phyloP scores from a whole-genome alignment of 2,888 invertebrate genomes.

The Magallana nippona region DNA sequence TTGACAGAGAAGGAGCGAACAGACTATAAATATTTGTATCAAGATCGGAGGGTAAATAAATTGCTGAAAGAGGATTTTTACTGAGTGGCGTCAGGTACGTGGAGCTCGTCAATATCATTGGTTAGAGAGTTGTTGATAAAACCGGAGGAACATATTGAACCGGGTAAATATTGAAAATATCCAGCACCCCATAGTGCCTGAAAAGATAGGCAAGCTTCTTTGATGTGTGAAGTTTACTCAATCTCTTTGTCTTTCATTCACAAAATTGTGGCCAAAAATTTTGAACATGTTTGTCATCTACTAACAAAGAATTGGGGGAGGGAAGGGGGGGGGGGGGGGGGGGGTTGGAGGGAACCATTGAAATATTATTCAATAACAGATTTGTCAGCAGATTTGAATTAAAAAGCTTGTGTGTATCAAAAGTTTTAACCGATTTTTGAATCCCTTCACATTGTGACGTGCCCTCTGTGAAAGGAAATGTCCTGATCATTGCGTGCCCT shows the following conservation, averaged over 20 bases:
- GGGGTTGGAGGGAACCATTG: no score
- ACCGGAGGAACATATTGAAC: constrained; percentile 14
- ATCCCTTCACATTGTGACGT: background rate
- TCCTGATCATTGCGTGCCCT: no score
- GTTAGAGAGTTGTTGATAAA: constrained; percentile 20
- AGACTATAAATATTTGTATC: constrained; percentile 35
- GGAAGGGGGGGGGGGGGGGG: no score
- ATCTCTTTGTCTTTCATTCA: background rate
- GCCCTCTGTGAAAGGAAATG: no score
- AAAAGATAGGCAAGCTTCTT: constrained; percentile 14
- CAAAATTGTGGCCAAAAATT: background rate
- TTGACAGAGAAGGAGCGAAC: constrained; percentile 17
- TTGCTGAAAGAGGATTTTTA: constrained; percentile 31
- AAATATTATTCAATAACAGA: background rate
- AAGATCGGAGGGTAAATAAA: constrained; percentile 24
- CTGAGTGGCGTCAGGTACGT: constrained; percentile 14
- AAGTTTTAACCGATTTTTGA: background rate
- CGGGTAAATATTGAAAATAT: constrained; percentile 28
- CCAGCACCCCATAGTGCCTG: constrained; percentile 6
- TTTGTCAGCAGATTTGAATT: background rate
- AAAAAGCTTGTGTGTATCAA: constrained; percentile 9
- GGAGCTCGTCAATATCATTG: constrained; percentile 22
- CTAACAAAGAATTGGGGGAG: background rate
- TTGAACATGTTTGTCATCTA: constrained; percentile 9
- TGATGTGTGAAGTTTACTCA: constrained; percentile 25